A percentile compares a stretch with the other conserved stretches of the same genome.
phyloP scores from a whole-genome alignment of 1,140 invertebrate genomes.

The Camponotus pennsylvanicus region DNA sequence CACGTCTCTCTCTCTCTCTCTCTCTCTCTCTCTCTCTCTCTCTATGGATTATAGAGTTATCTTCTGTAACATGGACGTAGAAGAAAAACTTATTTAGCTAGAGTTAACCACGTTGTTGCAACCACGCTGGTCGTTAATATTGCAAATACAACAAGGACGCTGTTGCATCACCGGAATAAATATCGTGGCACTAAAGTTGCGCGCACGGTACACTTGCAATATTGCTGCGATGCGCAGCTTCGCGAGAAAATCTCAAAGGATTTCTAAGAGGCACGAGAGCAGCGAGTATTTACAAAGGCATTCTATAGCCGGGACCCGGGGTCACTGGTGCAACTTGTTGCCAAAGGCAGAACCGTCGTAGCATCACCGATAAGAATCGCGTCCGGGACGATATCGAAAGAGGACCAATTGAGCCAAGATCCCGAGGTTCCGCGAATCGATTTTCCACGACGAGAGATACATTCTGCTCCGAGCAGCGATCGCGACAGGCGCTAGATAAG shows the following conservation, averaged over 20 bases:
- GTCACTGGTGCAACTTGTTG: slow-evolving; percentile 60
- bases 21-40: not conserved
- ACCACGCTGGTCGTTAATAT: slow-evolving; percentile 41
- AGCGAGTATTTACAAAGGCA: slow-evolving; percentile 55
- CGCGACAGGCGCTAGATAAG: slow-evolving; percentile 9
- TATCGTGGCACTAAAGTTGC: slow-evolving; percentile 56
- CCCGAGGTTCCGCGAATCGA: slow-evolving; percentile 30
- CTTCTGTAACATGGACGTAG: slow-evolving; percentile 11
- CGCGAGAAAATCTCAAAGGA: slow-evolving; percentile 57
- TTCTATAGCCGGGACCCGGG: slow-evolving; percentile 50
- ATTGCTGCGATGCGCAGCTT: slow-evolving; percentile 45
- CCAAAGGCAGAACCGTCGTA: slow-evolving; percentile 48
- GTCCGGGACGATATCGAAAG: slow-evolving; percentile 39
- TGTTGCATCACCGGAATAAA: slow-evolving; percentile 54
- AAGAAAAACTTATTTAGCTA: slow-evolving; percentile 47
- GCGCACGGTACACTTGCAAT: slow-evolving; percentile 48
- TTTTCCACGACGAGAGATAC: slow-evolving; percentile 30
- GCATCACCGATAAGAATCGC: slow-evolving; percentile 48
- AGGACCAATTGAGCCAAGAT: slow-evolving; percentile 21
- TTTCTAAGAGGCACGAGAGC: slow-evolving; percentile 51
- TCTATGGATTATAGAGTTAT: slow-evolving; percentile 7
- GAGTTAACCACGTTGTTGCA: slow-evolving; percentile 44
- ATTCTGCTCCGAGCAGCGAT: not conserved
- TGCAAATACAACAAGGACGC: slow-evolving; percentile 51
- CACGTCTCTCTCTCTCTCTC: not conserved